Conservation (phyloP, 2,113 vertebrate genomes). For the Oophaga pumilio region DNA sequence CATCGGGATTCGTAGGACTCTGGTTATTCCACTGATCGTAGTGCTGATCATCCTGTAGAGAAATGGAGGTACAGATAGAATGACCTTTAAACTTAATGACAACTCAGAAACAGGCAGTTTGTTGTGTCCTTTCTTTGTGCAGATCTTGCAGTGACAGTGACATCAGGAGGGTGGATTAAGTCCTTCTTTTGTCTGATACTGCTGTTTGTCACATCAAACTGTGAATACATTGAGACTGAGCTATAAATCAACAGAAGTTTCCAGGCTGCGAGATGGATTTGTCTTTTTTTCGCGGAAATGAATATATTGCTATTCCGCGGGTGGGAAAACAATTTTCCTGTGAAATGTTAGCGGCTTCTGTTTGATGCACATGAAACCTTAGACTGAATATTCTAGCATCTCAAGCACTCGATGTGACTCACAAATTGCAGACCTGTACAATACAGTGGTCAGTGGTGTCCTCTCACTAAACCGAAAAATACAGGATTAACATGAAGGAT, state of each 20-base stretch:
- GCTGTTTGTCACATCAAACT: slow-evolving; percentile 6
- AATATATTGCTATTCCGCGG: not conserved
- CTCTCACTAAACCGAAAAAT: not conserved
- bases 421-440: not conserved
- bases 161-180: not conserved
- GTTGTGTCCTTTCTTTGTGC: not conserved
- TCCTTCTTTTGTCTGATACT: not conserved
- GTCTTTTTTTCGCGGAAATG: not conserved
- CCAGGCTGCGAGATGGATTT: not conserved
- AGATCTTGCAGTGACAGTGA: not conserved
- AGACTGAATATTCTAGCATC: not conserved
- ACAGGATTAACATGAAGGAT: not conserved
- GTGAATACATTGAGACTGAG: not conserved
- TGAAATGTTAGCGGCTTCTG: not conserved
- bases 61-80: not conserved
- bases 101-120: not conserved
- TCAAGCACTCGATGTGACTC: not conserved
- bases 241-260: not conserved
- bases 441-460: not conserved
- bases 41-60: not conserved
- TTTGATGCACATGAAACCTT: not conserved
- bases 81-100: not conserved
- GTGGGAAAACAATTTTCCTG: not conserved
- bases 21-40: too few species aligned
- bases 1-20: too few species aligned